Conservation (phyloP, 2,113 vertebrate genomes). For the Apus apus region DNA sequence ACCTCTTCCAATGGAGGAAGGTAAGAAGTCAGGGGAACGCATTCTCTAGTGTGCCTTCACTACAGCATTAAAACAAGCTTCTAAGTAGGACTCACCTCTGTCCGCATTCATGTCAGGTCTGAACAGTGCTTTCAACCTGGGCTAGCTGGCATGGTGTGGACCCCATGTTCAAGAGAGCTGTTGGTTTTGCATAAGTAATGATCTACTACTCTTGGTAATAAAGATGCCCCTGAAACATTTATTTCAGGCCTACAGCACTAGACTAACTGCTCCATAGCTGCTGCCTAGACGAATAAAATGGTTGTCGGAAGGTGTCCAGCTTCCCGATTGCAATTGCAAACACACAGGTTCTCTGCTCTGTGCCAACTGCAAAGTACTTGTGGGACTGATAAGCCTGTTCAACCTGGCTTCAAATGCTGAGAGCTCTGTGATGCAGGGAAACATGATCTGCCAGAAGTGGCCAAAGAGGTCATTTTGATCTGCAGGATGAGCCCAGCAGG, state of each 20-base stretch:
- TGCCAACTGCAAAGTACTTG: neutral
- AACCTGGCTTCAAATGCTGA: neutral
- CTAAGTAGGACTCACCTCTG: neutral
- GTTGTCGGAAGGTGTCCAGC: neutral
- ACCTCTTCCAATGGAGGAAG: neutral
- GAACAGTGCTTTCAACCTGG: neutral
- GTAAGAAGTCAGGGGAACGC: neutral
- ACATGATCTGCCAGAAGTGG: rapidly evolving
- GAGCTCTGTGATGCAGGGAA: neutral
- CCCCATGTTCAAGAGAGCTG: neutral
- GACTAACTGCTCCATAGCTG: neutral
- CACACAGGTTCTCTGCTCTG: neutral
- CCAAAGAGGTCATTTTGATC: neutral
- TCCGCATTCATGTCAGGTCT: neutral
- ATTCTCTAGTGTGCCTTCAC: neutral
- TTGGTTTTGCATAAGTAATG: neutral
- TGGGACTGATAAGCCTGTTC: neutral
- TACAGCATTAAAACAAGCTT: neutral
- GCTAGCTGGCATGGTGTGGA: neutral
- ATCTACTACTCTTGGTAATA: neutral
- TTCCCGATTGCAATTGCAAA: neutral
- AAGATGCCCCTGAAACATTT: rapidly evolving
- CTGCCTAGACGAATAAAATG: neutral
- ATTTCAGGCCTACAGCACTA: neutral
- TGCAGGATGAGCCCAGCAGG: neutral